Evolutionary conservation across 1,140 invertebrate genomes (phyloP).

Genomic region (Bombus picipes): DNA sequence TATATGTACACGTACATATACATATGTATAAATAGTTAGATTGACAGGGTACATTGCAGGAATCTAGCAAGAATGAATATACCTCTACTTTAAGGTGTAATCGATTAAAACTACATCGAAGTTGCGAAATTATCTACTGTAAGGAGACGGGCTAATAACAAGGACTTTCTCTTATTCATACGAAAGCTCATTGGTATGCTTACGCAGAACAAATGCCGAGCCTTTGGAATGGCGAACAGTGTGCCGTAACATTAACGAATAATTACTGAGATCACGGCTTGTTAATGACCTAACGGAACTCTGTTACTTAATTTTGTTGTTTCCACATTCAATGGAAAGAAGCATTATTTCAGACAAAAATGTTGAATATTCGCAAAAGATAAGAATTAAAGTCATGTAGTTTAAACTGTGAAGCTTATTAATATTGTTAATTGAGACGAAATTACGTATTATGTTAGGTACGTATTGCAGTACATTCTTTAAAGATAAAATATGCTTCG

Average conservation of each 20-base stretch:
- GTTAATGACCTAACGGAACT: constrained; percentile 8
- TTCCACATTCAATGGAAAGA: neutral
- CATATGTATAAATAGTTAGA: no score
- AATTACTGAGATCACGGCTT: constrained; percentile 21
- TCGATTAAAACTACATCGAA: neutral
- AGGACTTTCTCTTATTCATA: constrained; percentile 40
- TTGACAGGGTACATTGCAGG: neutral
- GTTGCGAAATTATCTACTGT: neutral
- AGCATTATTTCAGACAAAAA: neutral
- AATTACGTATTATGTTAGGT: no score
- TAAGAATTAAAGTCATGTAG: no score
- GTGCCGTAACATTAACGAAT: constrained; percentile 21
- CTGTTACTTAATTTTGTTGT: neutral
- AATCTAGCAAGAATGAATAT: neutral
- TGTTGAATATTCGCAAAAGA: no score
- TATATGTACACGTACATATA: no score
- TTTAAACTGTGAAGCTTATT: no score
- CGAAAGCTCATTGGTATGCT: constrained; percentile 51
- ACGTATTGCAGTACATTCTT: no score
- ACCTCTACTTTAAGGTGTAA: neutral
- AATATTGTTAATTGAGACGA: no score
- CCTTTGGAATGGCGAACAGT: constrained; percentile 1
- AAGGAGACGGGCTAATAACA: constrained; percentile 4
- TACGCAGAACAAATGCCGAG: neutral
- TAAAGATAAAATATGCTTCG: no score